Conservation (phyloP, 2,888 invertebrate species). For the Tetragonula carbonaria region DNA sequence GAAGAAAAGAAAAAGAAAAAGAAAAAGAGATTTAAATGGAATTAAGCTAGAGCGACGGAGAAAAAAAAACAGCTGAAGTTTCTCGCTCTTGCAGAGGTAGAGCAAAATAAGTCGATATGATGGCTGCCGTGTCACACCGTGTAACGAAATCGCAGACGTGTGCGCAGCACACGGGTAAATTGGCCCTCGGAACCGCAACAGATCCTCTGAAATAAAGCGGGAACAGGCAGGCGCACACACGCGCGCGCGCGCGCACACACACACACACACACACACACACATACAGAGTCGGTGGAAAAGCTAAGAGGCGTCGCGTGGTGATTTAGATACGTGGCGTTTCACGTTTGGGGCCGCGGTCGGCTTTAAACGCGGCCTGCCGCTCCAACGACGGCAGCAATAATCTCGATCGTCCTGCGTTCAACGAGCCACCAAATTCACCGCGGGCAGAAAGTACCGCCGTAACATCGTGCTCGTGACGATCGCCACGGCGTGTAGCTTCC, state of each 20-base stretch:
- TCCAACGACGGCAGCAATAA: conserved; percentile 41
- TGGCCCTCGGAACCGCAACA: conserved; percentile 26
- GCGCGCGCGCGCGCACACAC: too few species aligned
- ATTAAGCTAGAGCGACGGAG: background rate
- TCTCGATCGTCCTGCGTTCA: conserved; percentile 55
- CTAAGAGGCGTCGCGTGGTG: conserved; percentile 26
- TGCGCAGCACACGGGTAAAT: conserved; percentile 3
- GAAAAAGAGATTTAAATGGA: background rate
- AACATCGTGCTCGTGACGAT: conserved; percentile 26
- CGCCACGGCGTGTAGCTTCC: conserved; percentile 23
- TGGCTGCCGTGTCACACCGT: background rate
- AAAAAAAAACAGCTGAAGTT: background rate
- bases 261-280: too few species aligned
- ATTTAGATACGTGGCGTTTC: conserved; percentile 40
- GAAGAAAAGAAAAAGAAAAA: too few species aligned
- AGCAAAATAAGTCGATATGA: background rate
- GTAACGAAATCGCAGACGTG: conserved; percentile 14
- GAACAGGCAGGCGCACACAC: background rate
- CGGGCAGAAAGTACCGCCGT: conserved; percentile 29
- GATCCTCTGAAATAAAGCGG: conserved; percentile 27
- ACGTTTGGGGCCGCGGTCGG: conserved; percentile 17
- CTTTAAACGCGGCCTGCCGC: conserved; percentile 27
- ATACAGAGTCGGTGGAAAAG: conserved; percentile 10
- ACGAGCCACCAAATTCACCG: conserved; percentile 44
- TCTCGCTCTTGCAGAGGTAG: background rate